Evolutionary conservation across 2,888 invertebrate genomes (phyloP).

Genomic region (Hymenopus coronatus): DNA sequence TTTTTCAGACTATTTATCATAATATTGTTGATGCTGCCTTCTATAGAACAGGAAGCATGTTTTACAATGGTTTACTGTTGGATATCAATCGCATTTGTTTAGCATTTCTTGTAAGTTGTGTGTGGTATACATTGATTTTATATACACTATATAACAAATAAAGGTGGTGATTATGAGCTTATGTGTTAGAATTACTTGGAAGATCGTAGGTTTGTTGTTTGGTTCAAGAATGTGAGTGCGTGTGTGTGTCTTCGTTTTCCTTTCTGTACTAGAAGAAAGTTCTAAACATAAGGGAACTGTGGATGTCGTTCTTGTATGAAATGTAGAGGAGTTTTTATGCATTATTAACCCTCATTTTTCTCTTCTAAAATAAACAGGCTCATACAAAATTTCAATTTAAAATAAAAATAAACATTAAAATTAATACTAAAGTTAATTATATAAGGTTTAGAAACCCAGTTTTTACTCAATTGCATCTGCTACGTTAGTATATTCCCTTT

Average conservation of each 20-base stretch:
- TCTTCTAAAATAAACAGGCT: no score
- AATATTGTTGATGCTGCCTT: neutral
- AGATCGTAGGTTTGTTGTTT: neutral
- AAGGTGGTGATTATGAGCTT: neutral
- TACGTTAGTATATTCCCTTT: no score
- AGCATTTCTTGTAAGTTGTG: neutral
- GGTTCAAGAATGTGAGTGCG: neutral
- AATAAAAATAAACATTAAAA: no score
- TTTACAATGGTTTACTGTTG: neutral
- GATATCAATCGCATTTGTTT: neutral
- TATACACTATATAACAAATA: neutral
- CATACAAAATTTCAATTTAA: no score
- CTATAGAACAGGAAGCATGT: neutral
- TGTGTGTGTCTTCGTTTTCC: neutral
- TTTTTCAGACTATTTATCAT: neutral
- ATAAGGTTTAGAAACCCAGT: no score
- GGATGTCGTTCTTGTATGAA: neutral
- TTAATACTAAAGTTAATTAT: no score
- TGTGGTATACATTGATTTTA: neutral
- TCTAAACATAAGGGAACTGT: neutral
- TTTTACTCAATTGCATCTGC: no score
- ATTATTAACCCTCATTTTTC: neutral
- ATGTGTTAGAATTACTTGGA: neutral
- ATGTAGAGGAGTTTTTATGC: neutral
- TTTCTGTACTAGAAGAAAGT: neutral